Evolutionary conservation across 1,140 invertebrate genomes (phyloP).

Genomic region (Euborellia annulipes): DNA sequence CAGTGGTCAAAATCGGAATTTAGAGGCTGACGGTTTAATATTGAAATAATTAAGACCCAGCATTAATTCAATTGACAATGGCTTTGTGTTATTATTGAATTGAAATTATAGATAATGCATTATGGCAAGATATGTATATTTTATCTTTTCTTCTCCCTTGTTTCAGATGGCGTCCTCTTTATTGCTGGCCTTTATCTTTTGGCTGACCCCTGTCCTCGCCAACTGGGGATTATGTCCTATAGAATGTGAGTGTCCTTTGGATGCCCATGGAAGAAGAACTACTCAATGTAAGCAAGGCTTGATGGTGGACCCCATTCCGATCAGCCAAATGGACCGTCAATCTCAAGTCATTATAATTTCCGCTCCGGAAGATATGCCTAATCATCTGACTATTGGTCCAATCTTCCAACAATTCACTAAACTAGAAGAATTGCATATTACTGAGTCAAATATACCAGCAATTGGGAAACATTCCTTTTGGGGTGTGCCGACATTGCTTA

Average conservation of each 20-base stretch:
- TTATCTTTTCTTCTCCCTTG: no score
- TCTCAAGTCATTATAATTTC: conserved; percentile 51
- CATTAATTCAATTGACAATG: no score
- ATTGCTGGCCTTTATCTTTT: no score
- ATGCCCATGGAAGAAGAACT: conserved; percentile 13
- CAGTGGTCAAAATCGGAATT: no score
- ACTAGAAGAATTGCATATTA: conserved; percentile 57
- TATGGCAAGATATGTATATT: no score
- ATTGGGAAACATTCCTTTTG: conserved; percentile 65
- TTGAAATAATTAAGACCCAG: no score
- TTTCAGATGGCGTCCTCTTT: no score
- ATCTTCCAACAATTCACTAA: conserved; percentile 46
- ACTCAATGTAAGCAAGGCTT: conserved; percentile 36
- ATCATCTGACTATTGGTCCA: conserved; percentile 54
- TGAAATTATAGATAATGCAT: no score
- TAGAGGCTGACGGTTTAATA: no score
- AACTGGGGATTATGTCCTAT: conserved; percentile 13
- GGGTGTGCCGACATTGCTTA: conserved; percentile 46
- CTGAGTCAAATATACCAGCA: conserved; percentile 55
- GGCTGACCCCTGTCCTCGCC: no score
- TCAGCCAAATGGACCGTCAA: conserved; percentile 38
- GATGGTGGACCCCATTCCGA: conserved; percentile 38
- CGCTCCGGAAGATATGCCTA: conserved; percentile 42
- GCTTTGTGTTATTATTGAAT: no score
- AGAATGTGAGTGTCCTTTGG: conserved; percentile 17